Base-by-base conservation (phyloP, 2,888 invertebrate species). In the Chrysolina oricalcia region DNA sequence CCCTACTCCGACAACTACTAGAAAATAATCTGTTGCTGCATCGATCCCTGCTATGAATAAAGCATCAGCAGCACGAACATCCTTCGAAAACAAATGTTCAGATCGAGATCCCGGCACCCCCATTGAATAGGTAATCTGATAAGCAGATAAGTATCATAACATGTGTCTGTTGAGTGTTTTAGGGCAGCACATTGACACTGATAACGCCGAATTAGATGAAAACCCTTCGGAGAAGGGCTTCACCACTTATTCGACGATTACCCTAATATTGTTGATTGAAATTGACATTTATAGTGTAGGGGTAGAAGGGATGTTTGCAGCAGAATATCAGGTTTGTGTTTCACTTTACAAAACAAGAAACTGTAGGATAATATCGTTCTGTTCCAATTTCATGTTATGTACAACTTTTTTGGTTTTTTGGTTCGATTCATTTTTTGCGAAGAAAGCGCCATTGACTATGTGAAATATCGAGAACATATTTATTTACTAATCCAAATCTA, bases 111-210 rank as follows among this genome's bases (percentile, higher is more conserved):
- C 64, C 64, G 71, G 64, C 72, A 53, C 56, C 79, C 76, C 73
- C 72, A 75, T 64, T 69, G 74, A 75, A 74, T 78, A 80, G 80
- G 83, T 85, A 84, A 85, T 83, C 83, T 79, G 86, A 87, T 86
- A 84, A 85, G 83, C 76, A 84, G 86, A 88, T 87, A 88, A 87
- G 85, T 83, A 87, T 87, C 88, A 85, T 82, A 86, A 88, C 87
- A 87, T 87, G 87, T 88, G 87, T 84, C 81, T 85, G 86, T 84
- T 79, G 83, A 84, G 84, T 84, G 85, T 84, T 83, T 84, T 83
- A 82, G 82, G 82, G 83, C 77, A 78, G 79, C 75, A 70, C 74
- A 41, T 65, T 76, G 77, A 81, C 79, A 78, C 79, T 78, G 79
- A 78, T 80, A 81, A 78, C 76, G 76, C 68, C 62, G 77, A 80